Base-by-base conservation (phyloP, 2,113 vertebrate genomes). In the Macaca nemestrina region DNA sequence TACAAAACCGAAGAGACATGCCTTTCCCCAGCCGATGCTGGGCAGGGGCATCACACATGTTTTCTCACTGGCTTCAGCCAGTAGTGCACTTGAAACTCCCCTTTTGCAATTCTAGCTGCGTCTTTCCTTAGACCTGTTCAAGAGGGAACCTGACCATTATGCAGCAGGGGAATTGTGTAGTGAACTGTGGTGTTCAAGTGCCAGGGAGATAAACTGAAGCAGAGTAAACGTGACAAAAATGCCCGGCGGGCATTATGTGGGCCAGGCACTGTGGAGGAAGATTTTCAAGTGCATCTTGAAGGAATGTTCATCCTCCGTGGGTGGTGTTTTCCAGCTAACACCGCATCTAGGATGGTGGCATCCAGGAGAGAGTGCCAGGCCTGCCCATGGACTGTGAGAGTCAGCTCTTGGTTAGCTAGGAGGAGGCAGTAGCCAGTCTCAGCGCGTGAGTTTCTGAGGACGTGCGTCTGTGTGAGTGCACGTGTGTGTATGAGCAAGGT, bases 61-160 rank as follows among this genome's bases (percentile, higher is more conserved):
- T 59, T 79, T 30, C 55, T 89, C 68, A 14, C 27, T 32, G 25
- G 76, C 97, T 76, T 68, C 64, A 38, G 61, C 50, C 75, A 20
- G 0, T 30, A 6, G 50, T 0, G 3, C 61, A 10, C 52, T 88
- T 57, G 76, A 81, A 64, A 68, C 86, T 70, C 75, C 55, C 75
- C 4, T 32, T 80, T 83, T 59, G 61, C 80, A 35, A 1, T 64
- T 94, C 72, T 67, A 68, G 27, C 70, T 80, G 80, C 32, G 40
- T 93, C 83, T 97, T 80, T 92, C 95, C 93, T 91, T 48, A 82
- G 70, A 61, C 64, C 45, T 59, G 59, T 67, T 94, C 72, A 20
- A 93, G 67, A 0, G 5, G 88, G 30, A 72, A 85, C 45, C 64
- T 0, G 25, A 90, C 68, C 50, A 25, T 38, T 18, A 3, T 35